Evolutionary conservation across 2,113 vertebrate genomes (phyloP).

Genomic region (Tenebrosternarchus preto): DNA sequence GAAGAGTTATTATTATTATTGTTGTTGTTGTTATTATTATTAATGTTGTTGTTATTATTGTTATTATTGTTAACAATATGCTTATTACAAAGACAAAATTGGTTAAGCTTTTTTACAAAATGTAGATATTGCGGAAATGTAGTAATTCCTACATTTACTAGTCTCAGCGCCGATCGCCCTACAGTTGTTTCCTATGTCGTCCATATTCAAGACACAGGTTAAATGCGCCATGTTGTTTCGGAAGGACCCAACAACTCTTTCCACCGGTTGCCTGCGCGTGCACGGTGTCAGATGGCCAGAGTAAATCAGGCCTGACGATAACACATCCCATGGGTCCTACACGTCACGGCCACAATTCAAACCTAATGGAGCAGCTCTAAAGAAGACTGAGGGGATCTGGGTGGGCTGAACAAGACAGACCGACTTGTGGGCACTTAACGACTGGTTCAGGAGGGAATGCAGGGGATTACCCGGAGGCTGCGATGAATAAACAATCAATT

Average conservation of each 20-base stretch:
- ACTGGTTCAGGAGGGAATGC: slow-evolving; percentile 7
- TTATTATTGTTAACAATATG: no score
- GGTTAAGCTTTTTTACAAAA: no score
- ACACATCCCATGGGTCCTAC: slow-evolving; percentile 86
- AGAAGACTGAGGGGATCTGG: slow-evolving; percentile 40
- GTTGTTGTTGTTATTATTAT: no score
- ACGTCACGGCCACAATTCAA: slow-evolving; percentile 88
- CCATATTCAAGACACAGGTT: neutral
- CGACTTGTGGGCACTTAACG: neutral
- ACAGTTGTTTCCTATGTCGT: no score
- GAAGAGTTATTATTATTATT: no score
- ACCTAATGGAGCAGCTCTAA: slow-evolving; percentile 84
- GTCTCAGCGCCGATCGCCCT: no score
- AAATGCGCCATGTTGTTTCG: neutral
- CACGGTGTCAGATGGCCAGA: slow-evolving; percentile 77
- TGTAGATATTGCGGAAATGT: no score
- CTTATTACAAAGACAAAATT: no score
- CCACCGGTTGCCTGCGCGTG: slow-evolving; percentile 26
- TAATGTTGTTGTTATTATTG: no score
- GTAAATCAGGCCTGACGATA: slow-evolving; percentile 89
- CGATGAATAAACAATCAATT: slow-evolving; percentile 69
- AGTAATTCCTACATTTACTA: no score
- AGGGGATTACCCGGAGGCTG: slow-evolving; percentile 47
- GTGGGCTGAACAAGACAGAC: neutral
- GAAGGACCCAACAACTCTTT: slow-evolving; percentile 11